Evolutionary conservation across 2,888 invertebrate species (phyloP).

Genomic region (Dicyrtomina minuta): DNA sequence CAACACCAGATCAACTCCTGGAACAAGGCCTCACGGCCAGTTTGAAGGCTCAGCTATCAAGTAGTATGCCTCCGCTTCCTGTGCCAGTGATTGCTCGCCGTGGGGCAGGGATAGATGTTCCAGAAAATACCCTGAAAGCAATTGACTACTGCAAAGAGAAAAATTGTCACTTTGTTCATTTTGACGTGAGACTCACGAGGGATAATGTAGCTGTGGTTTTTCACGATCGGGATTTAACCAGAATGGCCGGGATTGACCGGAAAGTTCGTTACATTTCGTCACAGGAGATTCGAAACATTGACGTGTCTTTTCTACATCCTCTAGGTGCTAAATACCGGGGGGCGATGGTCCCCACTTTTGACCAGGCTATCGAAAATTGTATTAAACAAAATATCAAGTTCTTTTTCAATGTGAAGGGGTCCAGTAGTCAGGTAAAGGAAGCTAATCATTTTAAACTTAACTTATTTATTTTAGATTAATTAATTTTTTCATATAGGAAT

Average conservation of each 20-base stretch:
- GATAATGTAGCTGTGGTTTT: conserved; percentile 75
- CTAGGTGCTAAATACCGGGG: conserved; percentile 65
- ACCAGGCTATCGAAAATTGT: conserved; percentile 69
- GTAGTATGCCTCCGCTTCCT: background rate
- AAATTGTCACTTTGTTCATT: conserved; percentile 73
- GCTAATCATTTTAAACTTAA: too few species aligned
- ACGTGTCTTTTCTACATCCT: conserved; percentile 69
- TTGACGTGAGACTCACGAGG: conserved; percentile 72
- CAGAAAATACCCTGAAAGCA: conserved; percentile 75
- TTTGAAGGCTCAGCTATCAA: background rate
- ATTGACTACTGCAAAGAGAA: conserved; percentile 68
- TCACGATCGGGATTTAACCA: conserved; percentile 72
- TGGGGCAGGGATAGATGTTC: conserved; percentile 73
- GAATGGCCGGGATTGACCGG: conserved; percentile 63
- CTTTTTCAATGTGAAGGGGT: conserved; percentile 77
- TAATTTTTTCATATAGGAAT: too few species aligned
- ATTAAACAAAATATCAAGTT: conserved; percentile 67
- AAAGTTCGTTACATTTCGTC: conserved; percentile 64
- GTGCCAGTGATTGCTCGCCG: conserved; percentile 68
- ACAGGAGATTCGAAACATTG: conserved; percentile 65
- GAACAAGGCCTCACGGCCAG: background rate
- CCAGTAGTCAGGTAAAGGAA: conserved; percentile 63
- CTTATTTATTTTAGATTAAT: too few species aligned
- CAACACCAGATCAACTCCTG: too few species aligned
- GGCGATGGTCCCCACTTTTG: conserved; percentile 68